These are phyloP conservation scores for Meloidogyne chitwoodi DNA, from an alignment of 1,140 invertebrate genomes.

Conservation along the genomic window DNA sequence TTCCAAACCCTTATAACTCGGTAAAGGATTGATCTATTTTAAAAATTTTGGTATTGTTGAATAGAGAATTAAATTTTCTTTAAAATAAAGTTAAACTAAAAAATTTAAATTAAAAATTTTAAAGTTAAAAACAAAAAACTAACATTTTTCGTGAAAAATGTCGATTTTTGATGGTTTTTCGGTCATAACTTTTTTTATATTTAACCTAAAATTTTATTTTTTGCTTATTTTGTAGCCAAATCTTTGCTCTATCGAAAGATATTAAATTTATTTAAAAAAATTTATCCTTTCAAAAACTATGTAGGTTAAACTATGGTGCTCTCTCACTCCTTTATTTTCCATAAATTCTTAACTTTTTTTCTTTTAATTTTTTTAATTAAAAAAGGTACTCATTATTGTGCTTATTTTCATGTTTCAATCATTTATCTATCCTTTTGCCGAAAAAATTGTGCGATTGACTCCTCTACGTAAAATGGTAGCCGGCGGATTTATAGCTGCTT, in stretches of 20 bases:
- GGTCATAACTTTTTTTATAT: neutral
- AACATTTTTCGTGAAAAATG: neutral
- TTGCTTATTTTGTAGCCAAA: neutral
- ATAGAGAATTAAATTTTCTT: neutral
- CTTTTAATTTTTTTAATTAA: neutral
- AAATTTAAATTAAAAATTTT: neutral
- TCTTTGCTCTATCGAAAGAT: neutral
- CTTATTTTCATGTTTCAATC: slow-evolving; percentile 54
- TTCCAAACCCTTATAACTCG: neutral
- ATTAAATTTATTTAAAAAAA: neutral
- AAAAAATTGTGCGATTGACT: slow-evolving; percentile 40
- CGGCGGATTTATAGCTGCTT: slow-evolving; percentile 77
- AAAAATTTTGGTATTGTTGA: neutral
- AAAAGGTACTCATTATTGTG: slow-evolving; percentile 44
- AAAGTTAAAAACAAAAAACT: neutral
- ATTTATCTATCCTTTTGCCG: slow-evolving; percentile 47
- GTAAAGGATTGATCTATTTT: neutral
- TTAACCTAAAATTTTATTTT: neutral
- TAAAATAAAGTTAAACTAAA: neutral
- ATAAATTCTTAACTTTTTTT: neutral
- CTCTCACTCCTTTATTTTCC: neutral
- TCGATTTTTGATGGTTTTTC: neutral
- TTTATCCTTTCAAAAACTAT: neutral
- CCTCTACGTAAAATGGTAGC: slow-evolving; percentile 74
- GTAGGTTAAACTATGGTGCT: neutral